Percentiles rank a stretch among this genome's conserved stretches.
Evolutionary conservation across 2,888 invertebrate species (phyloP).

Genomic region (Thecocarcelia acutangulata): DNA sequence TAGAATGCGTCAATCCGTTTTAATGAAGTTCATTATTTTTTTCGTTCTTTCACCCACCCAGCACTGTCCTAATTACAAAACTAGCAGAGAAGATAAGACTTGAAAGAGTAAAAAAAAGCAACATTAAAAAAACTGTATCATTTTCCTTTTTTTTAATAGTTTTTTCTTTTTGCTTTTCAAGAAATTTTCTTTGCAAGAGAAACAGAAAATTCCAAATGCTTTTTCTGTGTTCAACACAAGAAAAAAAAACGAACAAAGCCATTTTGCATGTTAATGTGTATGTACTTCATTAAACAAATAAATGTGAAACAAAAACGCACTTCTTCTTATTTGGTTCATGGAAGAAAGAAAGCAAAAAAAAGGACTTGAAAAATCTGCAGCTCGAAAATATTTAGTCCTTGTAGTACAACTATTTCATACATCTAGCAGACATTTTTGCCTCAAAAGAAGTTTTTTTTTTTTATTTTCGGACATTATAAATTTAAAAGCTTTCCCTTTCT

Average conservation of each 20-base stretch:
- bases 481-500: too few species aligned
- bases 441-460: too few species aligned
- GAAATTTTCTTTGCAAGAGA: neutral
- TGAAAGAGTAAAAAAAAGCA: neutral
- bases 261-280: neutral
- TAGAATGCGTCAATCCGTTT: conserved; percentile 54
- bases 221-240: neutral
- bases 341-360: too few species aligned
- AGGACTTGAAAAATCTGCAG: too few species aligned
- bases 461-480: too few species aligned
- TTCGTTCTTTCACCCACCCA: conserved; percentile 8
- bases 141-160: conserved; percentile 1
- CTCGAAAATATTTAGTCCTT: too few species aligned
- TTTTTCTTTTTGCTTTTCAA: neutral
- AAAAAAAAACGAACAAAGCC: neutral
- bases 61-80: conserved; percentile 47
- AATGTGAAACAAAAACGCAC: neutral
- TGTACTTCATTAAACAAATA: neutral
- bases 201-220: neutral
- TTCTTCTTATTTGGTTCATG: too few species aligned
- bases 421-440: too few species aligned
- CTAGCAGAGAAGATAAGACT: conserved; percentile 10
- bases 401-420: too few species aligned
- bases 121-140: conserved; percentile 10
- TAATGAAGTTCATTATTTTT: conserved; percentile 60